phyloP scores from a whole-genome alignment of 2,888 invertebrate species.

The Stenodema calcarata region DNA sequence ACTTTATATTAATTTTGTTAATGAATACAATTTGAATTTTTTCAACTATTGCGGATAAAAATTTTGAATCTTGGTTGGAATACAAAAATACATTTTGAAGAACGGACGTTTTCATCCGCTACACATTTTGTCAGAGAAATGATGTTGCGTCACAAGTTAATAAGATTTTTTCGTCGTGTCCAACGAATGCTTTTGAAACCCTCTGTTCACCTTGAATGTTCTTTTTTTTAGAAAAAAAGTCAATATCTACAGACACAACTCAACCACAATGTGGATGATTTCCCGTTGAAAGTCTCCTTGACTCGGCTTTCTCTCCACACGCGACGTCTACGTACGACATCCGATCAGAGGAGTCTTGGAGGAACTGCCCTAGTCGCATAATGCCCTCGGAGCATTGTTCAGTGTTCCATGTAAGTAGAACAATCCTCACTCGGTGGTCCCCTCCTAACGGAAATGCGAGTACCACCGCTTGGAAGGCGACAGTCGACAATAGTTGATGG shows the following conservation, averaged over 20 bases:
- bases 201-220: not conserved
- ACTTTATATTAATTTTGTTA: no score
- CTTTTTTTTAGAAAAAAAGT: not conserved
- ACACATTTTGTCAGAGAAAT: no score
- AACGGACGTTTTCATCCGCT: no score
- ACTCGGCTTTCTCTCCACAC: not conserved
- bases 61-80: no score
- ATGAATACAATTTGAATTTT: no score
- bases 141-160: no score
- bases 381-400: not conserved
- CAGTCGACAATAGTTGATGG: not conserved
- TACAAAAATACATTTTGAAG: no score
- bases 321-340: not conserved
- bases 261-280: not conserved
- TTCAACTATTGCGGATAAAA: no score
- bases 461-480: not conserved
- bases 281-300: not conserved
- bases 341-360: not conserved
- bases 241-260: not conserved
- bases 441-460: not conserved
- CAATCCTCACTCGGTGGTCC: not conserved
- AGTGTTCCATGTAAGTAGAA: not conserved
- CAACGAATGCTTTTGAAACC: no score
- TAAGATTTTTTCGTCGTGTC: no score
- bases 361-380: not conserved